phyloP scores from a whole-genome alignment of 2,888 invertebrate species.

The Agonopterix alstromeriana region DNA sequence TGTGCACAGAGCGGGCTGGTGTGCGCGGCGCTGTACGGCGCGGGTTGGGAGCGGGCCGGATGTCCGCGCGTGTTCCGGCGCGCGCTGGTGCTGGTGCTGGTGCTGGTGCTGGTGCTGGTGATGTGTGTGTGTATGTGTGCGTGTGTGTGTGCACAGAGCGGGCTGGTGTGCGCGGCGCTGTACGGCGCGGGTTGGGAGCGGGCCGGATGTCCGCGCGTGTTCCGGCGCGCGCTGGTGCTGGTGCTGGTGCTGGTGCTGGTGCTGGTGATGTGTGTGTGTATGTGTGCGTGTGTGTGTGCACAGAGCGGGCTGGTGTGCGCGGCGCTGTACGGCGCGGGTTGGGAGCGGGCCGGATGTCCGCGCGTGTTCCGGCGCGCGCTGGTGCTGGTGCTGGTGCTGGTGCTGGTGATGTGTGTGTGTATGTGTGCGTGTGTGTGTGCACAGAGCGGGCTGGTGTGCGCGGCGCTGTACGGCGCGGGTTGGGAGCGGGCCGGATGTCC shows the following conservation, averaged over 20 bases:
- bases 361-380: slow-evolving; percentile 31
- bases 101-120: slow-evolving; percentile 60
- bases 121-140: neutral
- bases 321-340: slow-evolving; percentile 53
- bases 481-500: slow-evolving; percentile 38
- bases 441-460: slow-evolving; percentile 57
- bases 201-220: slow-evolving; percentile 19
- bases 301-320: slow-evolving; percentile 58
- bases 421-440: neutral
- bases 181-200: slow-evolving; percentile 54
- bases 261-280: slow-evolving; percentile 38
- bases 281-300: neutral
- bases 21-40: slow-evolving; percentile 51
- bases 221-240: slow-evolving; percentile 45
- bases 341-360: slow-evolving; percentile 35
- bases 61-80: slow-evolving; percentile 19
- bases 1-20: slow-evolving; percentile 52
- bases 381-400: slow-evolving; percentile 60
- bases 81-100: slow-evolving; percentile 58
- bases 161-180: slow-evolving; percentile 45
- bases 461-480: slow-evolving; percentile 53
- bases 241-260: slow-evolving; percentile 61
- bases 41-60: slow-evolving; percentile 42
- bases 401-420: slow-evolving; percentile 32
- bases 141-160: slow-evolving; percentile 41